These are phyloP conservation scores for Rhinoptilus africanus DNA, from an alignment of 2,113 vertebrate species.

Conservation along the genomic window DNA sequence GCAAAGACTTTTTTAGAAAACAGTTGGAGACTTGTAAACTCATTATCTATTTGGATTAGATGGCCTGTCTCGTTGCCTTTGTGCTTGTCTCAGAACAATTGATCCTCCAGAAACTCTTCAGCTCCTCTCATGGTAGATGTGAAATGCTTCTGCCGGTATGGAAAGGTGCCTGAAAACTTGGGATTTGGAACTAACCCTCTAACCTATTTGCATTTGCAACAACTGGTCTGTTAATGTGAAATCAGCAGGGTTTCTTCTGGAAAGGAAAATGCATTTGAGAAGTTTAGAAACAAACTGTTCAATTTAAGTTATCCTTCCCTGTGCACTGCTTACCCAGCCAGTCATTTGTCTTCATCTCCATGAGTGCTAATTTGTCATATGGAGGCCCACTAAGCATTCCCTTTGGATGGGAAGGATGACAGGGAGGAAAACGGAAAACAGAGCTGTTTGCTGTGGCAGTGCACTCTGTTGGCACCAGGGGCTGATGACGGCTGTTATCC, in stretches of 20 bases:
- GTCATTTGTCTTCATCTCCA: not conserved
- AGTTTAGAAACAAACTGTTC: not conserved
- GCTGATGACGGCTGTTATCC: not conserved
- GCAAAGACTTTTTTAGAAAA: not conserved
- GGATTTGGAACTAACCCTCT: not conserved
- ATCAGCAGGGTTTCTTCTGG: not conserved
- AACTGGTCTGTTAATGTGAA: not conserved
- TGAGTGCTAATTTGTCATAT: not conserved
- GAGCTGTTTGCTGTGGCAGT: not conserved
- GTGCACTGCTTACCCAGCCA: not conserved
- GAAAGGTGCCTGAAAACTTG: not conserved
- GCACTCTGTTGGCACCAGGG: not conserved
- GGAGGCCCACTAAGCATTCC: not conserved
- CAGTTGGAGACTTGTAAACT: fast-evolving
- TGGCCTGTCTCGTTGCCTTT: not conserved
- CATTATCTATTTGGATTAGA: not conserved
- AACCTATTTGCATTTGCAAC: not conserved
- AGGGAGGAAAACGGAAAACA: not conserved
- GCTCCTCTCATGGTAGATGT: fast-evolving
- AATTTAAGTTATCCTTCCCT: not conserved
- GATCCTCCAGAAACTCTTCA: not conserved
- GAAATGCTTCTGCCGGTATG: not conserved
- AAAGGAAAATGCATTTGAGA: not conserved
- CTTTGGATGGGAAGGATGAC: not conserved
- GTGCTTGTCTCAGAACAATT: fast-evolving